A percentile compares a stretch with the other conserved stretches of the same genome.
Evolutionary conservation across 2,888 invertebrate species (phyloP).

Genomic region (Pyrocoelia pectoralis): DNA sequence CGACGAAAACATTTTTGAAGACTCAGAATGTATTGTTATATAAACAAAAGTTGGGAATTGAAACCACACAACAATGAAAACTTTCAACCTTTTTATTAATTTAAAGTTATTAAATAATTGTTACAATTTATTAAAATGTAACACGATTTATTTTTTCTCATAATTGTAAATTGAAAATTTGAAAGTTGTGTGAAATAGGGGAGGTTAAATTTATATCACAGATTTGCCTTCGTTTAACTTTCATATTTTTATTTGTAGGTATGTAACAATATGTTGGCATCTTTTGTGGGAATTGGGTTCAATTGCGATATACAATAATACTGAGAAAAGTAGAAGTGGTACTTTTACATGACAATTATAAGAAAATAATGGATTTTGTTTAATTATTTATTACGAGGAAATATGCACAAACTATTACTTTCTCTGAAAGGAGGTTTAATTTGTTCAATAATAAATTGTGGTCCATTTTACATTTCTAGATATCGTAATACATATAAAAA

Average conservation of each 20-base stretch:
- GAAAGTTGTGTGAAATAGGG: slow-evolving; percentile 4
- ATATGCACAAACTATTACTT: background rate
- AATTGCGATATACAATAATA: background rate
- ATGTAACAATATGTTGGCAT: background rate
- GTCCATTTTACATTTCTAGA: too few relatives aligned
- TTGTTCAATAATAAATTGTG: too few relatives aligned
- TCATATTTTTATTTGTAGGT: background rate
- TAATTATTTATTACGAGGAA: background rate
- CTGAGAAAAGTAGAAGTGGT: slow-evolving; percentile 7
- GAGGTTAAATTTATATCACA: background rate
- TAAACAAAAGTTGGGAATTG: too few relatives aligned
- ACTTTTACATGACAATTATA: background rate
- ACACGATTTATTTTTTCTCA: background rate
- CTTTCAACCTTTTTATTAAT: too few relatives aligned
- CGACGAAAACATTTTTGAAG: too few relatives aligned
- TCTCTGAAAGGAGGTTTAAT: background rate
- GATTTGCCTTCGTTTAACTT: background rate
- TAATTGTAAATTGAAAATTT: background rate
- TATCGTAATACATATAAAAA: too few relatives aligned
- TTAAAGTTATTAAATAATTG: background rate
- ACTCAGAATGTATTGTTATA: too few relatives aligned
- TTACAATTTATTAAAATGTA: background rate
- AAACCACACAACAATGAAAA: too few relatives aligned
- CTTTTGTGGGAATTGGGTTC: background rate
- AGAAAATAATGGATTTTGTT: background rate